These are phyloP conservation scores for Acropternis orthonyx DNA, from an alignment of 2,797 vertebrate species.

Conservation along the genomic window DNA sequence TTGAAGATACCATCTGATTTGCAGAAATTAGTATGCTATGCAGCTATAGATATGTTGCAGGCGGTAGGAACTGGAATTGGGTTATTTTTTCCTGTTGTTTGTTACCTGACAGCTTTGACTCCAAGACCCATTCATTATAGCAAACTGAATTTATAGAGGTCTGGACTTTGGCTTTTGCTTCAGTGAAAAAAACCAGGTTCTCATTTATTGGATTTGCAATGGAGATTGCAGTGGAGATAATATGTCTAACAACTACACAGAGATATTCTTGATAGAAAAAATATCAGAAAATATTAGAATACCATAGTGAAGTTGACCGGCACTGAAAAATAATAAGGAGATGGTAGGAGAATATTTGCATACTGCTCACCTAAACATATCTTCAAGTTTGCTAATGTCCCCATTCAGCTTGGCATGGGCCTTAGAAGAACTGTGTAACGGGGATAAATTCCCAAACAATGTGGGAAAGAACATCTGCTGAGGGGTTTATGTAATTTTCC, in stretches of 20 bases:
- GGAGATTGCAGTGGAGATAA: constrained; percentile 61
- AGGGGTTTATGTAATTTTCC: constrained; percentile 82
- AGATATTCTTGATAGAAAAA: not conserved
- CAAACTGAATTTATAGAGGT: constrained; percentile 67
- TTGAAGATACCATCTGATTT: constrained; percentile 73
- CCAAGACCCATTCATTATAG: constrained; percentile 66
- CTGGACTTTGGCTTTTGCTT: constrained; percentile 57
- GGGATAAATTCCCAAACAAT: constrained; percentile 78
- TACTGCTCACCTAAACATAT: constrained; percentile 37
- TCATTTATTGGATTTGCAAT: constrained; percentile 58
- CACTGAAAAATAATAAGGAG: not conserved
- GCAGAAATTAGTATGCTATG: constrained; percentile 68
- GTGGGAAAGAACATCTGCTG: constrained; percentile 82
- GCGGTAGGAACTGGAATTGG: constrained; percentile 51
- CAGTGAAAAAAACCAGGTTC: not conserved
- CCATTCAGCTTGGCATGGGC: constrained; percentile 56
- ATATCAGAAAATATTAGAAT: not conserved
- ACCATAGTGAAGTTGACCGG: not conserved
- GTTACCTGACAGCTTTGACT: constrained; percentile 71
- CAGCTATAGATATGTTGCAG: constrained; percentile 53
- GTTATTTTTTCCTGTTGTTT: constrained; percentile 72
- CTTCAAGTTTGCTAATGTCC: constrained; percentile 47
- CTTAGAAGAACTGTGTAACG: constrained; percentile 66
- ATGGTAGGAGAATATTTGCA: constrained; percentile 48
- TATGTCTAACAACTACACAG: constrained; percentile 31